Evolutionary conservation across 2,888 invertebrate species (phyloP).

Genomic region (Protodeltote pygarga): DNA sequence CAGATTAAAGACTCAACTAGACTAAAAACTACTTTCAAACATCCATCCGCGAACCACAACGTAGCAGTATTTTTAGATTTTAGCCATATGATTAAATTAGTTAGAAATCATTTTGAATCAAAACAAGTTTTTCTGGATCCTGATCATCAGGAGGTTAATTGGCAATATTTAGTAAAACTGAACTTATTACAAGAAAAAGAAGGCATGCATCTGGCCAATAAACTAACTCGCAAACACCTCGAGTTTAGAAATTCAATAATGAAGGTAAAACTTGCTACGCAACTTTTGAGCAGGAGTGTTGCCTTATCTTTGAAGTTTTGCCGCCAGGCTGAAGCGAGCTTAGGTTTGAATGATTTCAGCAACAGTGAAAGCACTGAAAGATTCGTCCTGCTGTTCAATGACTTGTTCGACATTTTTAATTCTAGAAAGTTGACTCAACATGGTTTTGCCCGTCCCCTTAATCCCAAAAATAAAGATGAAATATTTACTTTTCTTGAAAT

Average conservation of each 20-base stretch:
- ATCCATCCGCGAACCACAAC: slow-evolving; percentile 16
- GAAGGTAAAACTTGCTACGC: slow-evolving; percentile 33
- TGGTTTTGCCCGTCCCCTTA: slow-evolving; percentile 9
- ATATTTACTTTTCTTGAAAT: slow-evolving; percentile 11
- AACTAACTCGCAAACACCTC: slow-evolving; percentile 19
- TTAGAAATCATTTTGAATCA: slow-evolving; percentile 13
- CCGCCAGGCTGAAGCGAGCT: too few species aligned
- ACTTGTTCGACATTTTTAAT: slow-evolving; percentile 29
- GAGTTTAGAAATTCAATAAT: slow-evolving; percentile 33
- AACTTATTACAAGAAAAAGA: slow-evolving; percentile 15
- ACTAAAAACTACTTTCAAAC: slow-evolving; percentile 18
- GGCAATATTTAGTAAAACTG: slow-evolving; percentile 5
- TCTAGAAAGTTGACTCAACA: slow-evolving; percentile 12
- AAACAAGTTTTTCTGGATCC: slow-evolving; percentile 13
- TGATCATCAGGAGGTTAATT: slow-evolving; percentile 10
- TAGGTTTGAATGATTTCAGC: slow-evolving; percentile 5
- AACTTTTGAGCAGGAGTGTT: slow-evolving; percentile 22
- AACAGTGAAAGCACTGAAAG: slow-evolving; percentile 19
- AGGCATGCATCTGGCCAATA: slow-evolving; percentile 22
- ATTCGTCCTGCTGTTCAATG: slow-evolving; percentile 24
- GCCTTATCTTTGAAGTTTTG: slow-evolving; percentile 23
- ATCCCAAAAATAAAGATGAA: slow-evolving; percentile 5
- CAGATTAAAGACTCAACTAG: slow-evolving; percentile 2
- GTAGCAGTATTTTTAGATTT: slow-evolving; percentile 26
- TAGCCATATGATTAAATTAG: slow-evolving; percentile 24